A percentile compares a stretch with the other conserved stretches of the same genome.
phyloP scores from a whole-genome alignment of 2,797 vertebrate genomes.

The Paedocypris micromegethes region DNA sequence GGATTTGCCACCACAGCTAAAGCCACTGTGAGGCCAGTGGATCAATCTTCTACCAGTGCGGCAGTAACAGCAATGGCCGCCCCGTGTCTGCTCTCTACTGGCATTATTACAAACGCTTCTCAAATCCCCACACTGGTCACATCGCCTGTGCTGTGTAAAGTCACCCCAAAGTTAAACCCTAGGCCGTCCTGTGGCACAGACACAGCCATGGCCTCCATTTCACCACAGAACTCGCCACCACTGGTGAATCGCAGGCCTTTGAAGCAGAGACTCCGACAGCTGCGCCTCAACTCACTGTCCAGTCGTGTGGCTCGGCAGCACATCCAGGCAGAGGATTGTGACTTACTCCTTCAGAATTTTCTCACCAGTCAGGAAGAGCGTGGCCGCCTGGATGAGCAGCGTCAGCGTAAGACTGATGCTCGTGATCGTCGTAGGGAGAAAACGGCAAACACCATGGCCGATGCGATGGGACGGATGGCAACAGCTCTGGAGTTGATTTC shows the following conservation, averaged over 20 bases:
- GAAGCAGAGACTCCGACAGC: slow-evolving; percentile 37
- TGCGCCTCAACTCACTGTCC: slow-evolving; percentile 3
- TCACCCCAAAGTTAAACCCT: slow-evolving; percentile 20
- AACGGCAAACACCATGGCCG: slow-evolving; percentile 85
- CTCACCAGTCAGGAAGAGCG: slow-evolving; percentile 88
- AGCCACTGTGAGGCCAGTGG: slow-evolving; percentile 38
- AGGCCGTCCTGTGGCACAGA: slow-evolving; percentile 25
- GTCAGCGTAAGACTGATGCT: slow-evolving; percentile 82
- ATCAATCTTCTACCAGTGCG: slow-evolving; percentile 12
- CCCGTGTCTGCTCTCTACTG: slow-evolving; percentile 38
- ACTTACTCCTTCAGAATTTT: slow-evolving; percentile 81
- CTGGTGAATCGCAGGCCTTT: slow-evolving; percentile 27
- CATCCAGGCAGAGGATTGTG: slow-evolving; percentile 83
- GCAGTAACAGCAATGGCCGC: slow-evolving; percentile 32
- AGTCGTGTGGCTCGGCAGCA: slow-evolving; percentile 23
- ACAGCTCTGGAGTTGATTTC: slow-evolving; percentile 38
- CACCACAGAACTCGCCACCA: slow-evolving; percentile 20
- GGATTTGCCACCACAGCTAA: slow-evolving; percentile 42
- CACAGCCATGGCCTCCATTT: slow-evolving; percentile 5
- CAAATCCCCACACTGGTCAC: slow-evolving; percentile 36
- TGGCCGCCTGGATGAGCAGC: slow-evolving; percentile 81
- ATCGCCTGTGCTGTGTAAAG: slow-evolving; percentile 35
- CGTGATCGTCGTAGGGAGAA: slow-evolving; percentile 89
- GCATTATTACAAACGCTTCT: slow-evolving; percentile 36
- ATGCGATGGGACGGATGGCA: slow-evolving; percentile 75